A percentile compares a stretch with the other conserved stretches of the same genome.
These are phyloP conservation scores for Takifugu flavidus DNA, from an alignment of 2,113 vertebrate genomes.

Conservation along the genomic window DNA sequence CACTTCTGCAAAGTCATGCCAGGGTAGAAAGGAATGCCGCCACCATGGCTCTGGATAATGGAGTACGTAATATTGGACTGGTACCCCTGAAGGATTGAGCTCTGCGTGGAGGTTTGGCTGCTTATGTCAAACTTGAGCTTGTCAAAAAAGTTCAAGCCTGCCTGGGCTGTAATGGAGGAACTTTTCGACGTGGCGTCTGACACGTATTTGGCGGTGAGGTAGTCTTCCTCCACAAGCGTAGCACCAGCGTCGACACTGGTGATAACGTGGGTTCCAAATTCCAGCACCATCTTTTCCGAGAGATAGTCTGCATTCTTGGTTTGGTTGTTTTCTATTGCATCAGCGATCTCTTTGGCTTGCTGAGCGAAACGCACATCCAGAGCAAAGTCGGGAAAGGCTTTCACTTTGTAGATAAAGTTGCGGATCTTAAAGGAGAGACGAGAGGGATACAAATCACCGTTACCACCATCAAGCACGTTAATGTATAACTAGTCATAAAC, in stretches of 20 bases:
- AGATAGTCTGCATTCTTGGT: conserved; percentile 78
- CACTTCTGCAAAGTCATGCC: conserved; percentile 88
- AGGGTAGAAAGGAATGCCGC: conserved; percentile 83
- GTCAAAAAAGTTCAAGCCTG: conserved; percentile 75
- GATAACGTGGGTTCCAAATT: conserved; percentile 85
- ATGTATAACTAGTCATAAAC: background rate
- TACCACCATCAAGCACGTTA: background rate
- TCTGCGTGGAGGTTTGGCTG: conserved; percentile 11
- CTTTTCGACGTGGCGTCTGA: conserved; percentile 56
- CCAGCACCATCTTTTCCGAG: conserved; percentile 82
- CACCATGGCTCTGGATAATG: conserved; percentile 80
- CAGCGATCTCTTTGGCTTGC: conserved; percentile 76
- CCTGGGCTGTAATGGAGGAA: conserved; percentile 60
- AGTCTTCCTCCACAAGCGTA: conserved; percentile 83
- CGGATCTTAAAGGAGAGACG: conserved; percentile 72
- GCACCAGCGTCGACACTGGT: conserved; percentile 80
- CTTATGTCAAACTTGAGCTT: conserved; percentile 63
- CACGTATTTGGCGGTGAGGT: conserved; percentile 76
- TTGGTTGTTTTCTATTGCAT: conserved; percentile 87
- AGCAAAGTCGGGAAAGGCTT: conserved; percentile 71
- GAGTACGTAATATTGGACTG: conserved; percentile 82
- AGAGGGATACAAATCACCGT: background rate
- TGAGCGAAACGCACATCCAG: conserved; percentile 78
- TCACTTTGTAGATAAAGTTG: conserved; percentile 84
- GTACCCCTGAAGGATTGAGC: conserved; percentile 68